phyloP scores from a whole-genome alignment of 2,797 vertebrate genomes.

The Lepilemur septentrionalis region DNA sequence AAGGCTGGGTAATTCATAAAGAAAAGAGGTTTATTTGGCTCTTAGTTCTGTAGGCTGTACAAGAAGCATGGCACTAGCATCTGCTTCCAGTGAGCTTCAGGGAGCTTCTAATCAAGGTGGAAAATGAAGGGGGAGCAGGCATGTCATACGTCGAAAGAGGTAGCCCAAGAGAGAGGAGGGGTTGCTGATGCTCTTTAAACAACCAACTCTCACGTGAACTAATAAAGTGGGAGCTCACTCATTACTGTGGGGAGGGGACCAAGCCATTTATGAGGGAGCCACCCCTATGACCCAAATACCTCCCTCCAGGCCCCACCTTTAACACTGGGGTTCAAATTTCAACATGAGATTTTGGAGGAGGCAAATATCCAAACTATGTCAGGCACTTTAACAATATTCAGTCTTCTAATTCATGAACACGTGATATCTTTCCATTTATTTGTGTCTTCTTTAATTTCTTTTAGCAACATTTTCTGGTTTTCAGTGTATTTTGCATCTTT shows the following conservation, averaged over 20 bases:
- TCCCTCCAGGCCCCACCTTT: neutral
- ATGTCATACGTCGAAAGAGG: neutral
- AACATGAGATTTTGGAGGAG: neutral
- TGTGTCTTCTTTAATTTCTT: conserved; percentile 18
- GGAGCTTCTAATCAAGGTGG: neutral
- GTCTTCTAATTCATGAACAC: neutral
- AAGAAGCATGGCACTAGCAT: neutral
- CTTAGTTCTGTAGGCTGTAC: neutral
- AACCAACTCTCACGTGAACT: neutral
- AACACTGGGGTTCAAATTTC: neutral
- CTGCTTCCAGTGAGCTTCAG: neutral
- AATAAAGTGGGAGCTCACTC: neutral
- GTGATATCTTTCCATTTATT: neutral
- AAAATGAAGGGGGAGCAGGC: neutral
- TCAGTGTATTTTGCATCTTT: conserved; percentile 7
- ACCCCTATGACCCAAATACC: no score
- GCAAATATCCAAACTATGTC: neutral
- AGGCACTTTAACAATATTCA: neutral
- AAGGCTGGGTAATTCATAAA: neutral
- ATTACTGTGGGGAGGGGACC: neutral
- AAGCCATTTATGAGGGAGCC: no score
- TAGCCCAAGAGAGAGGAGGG: neutral
- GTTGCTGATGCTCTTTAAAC: neutral
- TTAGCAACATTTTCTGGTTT: conserved; percentile 10
- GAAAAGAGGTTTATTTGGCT: neutral